Evolutionary conservation across 1,140 invertebrate genomes (phyloP).

Genomic region (Heliconius hermathena): DNA sequence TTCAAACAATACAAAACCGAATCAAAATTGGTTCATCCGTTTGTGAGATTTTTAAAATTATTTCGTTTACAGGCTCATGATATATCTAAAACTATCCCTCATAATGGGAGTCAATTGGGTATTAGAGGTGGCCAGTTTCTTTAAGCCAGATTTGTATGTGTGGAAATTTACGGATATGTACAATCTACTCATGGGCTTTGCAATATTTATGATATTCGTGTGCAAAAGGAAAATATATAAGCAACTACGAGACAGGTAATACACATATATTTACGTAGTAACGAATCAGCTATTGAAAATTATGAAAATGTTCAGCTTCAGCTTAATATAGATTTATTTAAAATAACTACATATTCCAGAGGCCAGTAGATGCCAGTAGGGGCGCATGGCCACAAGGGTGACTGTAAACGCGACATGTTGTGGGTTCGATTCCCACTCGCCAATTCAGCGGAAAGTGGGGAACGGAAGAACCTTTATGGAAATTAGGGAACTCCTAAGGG

Average conservation of each 20-base stretch:
- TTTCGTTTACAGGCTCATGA: constrained; percentile 48
- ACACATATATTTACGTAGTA: neutral
- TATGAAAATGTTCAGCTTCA: neutral
- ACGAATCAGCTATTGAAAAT: neutral
- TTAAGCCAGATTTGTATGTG: constrained; percentile 36
- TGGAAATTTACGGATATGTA: constrained; percentile 57
- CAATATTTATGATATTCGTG: constrained; percentile 74
- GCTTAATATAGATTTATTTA: neutral
- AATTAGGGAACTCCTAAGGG: too few relatives aligned
- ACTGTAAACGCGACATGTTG: too few relatives aligned
- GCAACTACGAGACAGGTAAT: neutral
- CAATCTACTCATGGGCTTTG: constrained; percentile 62
- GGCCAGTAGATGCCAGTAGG: too few relatives aligned
- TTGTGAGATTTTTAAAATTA: neutral
- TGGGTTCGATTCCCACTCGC: too few relatives aligned
- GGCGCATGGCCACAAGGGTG: too few relatives aligned
- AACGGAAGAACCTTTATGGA: too few relatives aligned
- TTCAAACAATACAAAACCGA: too few relatives aligned
- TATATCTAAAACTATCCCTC: constrained; percentile 62
- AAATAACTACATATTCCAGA: too few relatives aligned
- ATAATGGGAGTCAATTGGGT: constrained; percentile 65
- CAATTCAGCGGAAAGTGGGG: too few relatives aligned
- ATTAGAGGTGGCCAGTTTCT: constrained; percentile 51
- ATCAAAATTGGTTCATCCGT: too few relatives aligned
- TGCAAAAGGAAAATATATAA: constrained; percentile 64